These are phyloP conservation scores for Petrocephalus microphthalmus DNA, from an alignment of 2,113 vertebrate species.

Conservation along the genomic window DNA sequence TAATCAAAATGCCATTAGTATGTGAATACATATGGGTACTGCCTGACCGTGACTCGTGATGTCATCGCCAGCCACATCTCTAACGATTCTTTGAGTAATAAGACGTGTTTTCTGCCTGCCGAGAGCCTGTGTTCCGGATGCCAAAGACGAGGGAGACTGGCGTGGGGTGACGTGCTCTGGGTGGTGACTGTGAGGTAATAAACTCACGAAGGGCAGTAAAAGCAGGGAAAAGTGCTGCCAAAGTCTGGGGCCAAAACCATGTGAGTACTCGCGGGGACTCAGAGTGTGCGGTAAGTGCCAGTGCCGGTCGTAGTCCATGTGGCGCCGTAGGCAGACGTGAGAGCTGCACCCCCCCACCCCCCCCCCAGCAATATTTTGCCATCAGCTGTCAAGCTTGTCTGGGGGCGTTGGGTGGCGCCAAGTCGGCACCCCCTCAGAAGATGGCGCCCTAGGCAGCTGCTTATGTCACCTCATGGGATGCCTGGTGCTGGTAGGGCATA, in stretches of 20 bases:
- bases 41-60: not conserved
- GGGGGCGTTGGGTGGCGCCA: not conserved
- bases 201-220: not conserved
- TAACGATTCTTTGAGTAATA: not conserved
- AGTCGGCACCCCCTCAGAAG: not conserved
- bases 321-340: not conserved
- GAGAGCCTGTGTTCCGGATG: not conserved
- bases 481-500: not conserved
- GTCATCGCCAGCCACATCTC: not conserved
- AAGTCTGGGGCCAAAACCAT: not conserved
- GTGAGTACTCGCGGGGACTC: not conserved
- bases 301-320: not conserved
- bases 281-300: not conserved
- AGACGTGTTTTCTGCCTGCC: not conserved
- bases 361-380: not conserved
- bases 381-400: not conserved
- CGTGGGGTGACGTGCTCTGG: not conserved
- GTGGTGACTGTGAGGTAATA: not conserved
- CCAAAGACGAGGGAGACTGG: not conserved
- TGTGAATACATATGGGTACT: conserved; percentile 3
- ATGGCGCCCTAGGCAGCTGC: not conserved
- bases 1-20: conserved; percentile 1
- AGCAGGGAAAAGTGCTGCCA: not conserved
- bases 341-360: not conserved
- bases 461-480: not conserved